A percentile compares a stretch with the other conserved stretches of the same genome.
These are phyloP conservation scores for Pachycephala philippinensis DNA, from an alignment of 2,113 vertebrate species.

Conservation along the genomic window DNA sequence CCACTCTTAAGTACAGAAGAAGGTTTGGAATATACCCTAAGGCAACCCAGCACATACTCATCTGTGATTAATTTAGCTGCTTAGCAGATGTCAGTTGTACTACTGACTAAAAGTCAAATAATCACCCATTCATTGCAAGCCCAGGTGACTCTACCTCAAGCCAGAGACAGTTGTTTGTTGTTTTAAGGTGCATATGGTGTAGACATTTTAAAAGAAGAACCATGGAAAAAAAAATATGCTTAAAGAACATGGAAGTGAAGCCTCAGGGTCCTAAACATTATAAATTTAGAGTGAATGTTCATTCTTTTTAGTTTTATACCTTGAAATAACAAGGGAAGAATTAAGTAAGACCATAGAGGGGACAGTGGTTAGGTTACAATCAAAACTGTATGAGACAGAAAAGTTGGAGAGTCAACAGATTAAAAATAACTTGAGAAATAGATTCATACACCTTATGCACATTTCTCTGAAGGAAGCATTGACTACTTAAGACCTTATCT, in stretches of 20 bases:
- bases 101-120: background rate
- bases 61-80: background rate
- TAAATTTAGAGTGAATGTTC: background rate
- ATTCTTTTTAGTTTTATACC: background rate
- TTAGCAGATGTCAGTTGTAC: background rate
- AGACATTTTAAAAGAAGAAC: background rate
- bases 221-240: background rate
- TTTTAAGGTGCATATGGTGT: background rate
- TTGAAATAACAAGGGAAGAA: background rate
- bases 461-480: background rate
- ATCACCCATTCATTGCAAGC: background rate
- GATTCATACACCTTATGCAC: background rate
- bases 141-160: background rate
- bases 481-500: background rate
- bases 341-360: background rate
- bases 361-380: background rate
- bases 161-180: background rate
- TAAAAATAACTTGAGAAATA: background rate
- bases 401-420: background rate
- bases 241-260: background rate
- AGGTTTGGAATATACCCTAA: background rate
- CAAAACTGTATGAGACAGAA: background rate
- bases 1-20: background rate
- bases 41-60: background rate
- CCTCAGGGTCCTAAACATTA: background rate